Evolutionary conservation across 1,140 invertebrate species (phyloP).

Genomic region (Eupeodes corollae): DNA sequence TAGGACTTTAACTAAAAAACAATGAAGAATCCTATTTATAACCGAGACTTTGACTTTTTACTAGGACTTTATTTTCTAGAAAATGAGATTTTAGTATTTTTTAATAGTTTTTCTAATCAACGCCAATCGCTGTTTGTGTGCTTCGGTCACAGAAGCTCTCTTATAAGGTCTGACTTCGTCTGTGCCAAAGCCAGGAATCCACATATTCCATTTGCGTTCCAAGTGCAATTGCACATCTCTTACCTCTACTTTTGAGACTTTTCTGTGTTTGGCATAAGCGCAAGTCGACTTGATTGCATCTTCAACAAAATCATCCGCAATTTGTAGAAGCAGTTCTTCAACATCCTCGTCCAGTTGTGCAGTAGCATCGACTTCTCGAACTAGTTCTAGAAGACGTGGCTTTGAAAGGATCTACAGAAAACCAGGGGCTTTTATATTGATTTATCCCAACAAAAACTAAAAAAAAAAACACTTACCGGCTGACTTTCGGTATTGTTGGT

Average conservation of each 20-base stretch:
- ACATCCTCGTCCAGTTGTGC: constrained; percentile 96
- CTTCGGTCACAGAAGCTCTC: constrained; percentile 79
- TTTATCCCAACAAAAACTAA: neutral
- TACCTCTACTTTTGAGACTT: constrained; percentile 78
- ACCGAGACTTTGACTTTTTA: no score
- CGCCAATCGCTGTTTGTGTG: constrained; percentile 89
- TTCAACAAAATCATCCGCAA: constrained; percentile 95
- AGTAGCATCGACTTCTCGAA: constrained; percentile 86
- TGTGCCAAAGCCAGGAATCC: constrained; percentile 91
- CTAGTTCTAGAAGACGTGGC: constrained; percentile 77
- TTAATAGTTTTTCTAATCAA: constrained; percentile 85
- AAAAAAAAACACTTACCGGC: constrained; percentile 15
- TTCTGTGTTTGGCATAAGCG: constrained; percentile 83
- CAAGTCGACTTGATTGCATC: constrained; percentile 80
- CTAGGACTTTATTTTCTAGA: no score
- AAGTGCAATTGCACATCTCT: constrained; percentile 92
- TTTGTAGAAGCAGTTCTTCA: constrained; percentile 81
- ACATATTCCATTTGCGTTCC: constrained; percentile 91
- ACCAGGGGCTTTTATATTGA: neutral
- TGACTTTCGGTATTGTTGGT: constrained; percentile 17
- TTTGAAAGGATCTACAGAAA: constrained; percentile 60
- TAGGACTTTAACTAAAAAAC: no score
- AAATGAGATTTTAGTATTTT: constrained; percentile 56
- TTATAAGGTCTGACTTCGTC: constrained; percentile 88
- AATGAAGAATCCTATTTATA: no score